These are phyloP conservation scores for Nilaparvata lugens DNA, from an alignment of 1,140 invertebrate genomes.

Conservation along the genomic window DNA sequence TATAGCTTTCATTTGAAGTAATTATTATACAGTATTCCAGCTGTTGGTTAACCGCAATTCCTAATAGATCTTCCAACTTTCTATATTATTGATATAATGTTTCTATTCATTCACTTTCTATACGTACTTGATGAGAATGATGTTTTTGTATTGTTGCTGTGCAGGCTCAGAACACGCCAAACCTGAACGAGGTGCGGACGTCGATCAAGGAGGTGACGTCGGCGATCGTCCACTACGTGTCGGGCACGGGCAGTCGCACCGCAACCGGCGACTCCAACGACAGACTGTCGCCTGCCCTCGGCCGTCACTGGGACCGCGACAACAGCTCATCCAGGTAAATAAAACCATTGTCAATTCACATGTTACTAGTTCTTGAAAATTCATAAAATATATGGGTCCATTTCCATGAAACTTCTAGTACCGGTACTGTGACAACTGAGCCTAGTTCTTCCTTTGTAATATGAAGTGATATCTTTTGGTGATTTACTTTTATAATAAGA, in stretches of 20 bases:
- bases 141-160: background rate
- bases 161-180: slow-evolving; percentile 25
- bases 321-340: slow-evolving; percentile 26
- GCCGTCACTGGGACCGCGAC: slow-evolving; percentile 18
- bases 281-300: slow-evolving; percentile 25
- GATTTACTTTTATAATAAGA: too few relatives aligned
- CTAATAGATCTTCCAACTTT: background rate
- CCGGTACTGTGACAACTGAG: too few relatives aligned
- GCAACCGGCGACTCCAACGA: slow-evolving; percentile 28
- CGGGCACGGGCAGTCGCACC: slow-evolving; percentile 50
- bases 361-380: too few relatives aligned
- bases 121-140: too few relatives aligned
- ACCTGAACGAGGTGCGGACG: slow-evolving; percentile 64
- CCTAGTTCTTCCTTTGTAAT: too few relatives aligned
- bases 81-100: background rate
- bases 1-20: too few relatives aligned
- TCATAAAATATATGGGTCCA: too few relatives aligned
- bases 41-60: too few relatives aligned
- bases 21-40: too few relatives aligned
- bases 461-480: too few relatives aligned
- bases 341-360: too few relatives aligned
- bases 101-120: slow-evolving; percentile 1
- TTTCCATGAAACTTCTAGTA: too few relatives aligned
- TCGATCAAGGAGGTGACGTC: slow-evolving; percentile 88
- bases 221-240: slow-evolving; percentile 86